Evolutionary conservation across 2,113 vertebrate species (phyloP).

Genomic region (Melanerpes aurifrons): DNA sequence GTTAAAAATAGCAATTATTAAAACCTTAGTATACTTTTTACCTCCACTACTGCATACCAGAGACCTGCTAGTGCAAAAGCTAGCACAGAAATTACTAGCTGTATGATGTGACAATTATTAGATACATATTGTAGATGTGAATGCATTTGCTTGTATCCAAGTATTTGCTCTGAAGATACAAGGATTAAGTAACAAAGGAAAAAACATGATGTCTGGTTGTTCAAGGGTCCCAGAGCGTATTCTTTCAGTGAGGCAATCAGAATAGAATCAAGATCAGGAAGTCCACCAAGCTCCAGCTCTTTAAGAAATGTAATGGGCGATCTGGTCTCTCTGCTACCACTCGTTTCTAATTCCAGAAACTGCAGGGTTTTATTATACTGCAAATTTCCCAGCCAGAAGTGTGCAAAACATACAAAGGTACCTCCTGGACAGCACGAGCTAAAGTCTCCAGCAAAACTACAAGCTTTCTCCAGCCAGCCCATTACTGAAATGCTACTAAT

Average conservation of each 20-base stretch:
- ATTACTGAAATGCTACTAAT: background rate
- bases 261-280: background rate
- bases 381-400: constrained; percentile 37
- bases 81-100: constrained; percentile 30
- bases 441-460: background rate
- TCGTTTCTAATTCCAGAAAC: constrained; percentile 34
- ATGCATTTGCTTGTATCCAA: constrained; percentile 32
- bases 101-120: background rate
- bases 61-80: constrained; percentile 60
- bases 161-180: constrained; percentile 21
- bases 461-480: constrained; percentile 21
- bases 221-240: background rate
- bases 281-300: background rate
- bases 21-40: constrained; percentile 39
- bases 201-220: background rate
- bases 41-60: constrained; percentile 42
- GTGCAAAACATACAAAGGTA: constrained; percentile 46
- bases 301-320: background rate
- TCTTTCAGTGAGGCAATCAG: background rate
- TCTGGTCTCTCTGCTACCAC: background rate
- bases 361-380: background rate
- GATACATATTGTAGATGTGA: constrained; percentile 16
- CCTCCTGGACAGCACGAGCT: background rate
- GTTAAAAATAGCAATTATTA: constrained; percentile 22
- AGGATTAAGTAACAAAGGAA: constrained; percentile 8